A percentile compares a stretch with the other conserved stretches of the same genome.
phyloP scores from a whole-genome alignment of 1,140 invertebrate species.

The Drosophila sulfurigaster region DNA sequence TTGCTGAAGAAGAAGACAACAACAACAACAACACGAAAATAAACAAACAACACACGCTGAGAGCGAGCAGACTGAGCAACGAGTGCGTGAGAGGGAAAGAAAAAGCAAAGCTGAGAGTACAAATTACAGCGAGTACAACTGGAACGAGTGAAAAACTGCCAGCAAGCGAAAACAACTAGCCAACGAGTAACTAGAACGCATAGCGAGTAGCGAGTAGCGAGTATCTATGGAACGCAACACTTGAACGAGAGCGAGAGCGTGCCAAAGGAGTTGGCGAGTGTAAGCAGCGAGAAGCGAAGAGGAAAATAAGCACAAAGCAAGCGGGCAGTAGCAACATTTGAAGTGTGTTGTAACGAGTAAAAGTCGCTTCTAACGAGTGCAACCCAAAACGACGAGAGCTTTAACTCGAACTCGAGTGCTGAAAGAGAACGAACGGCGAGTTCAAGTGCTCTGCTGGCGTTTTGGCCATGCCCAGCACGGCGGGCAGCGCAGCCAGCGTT shows the following conservation, averaged over 20 bases:
- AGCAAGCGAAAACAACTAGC: too few species aligned
- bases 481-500: slow-evolving; percentile 64
- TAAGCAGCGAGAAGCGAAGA: not conserved
- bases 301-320: too few species aligned
- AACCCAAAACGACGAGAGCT: not conserved
- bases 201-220: not conserved
- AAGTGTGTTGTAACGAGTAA: too few species aligned
- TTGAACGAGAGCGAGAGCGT: not conserved
- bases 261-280: not conserved
- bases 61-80: slow-evolving; percentile 48
- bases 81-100: not conserved
- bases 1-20: slow-evolving; percentile 18
- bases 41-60: slow-evolving; percentile 29
- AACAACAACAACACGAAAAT: not conserved
- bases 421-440: not conserved
- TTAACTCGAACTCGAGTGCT: not conserved
- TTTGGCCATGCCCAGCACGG: slow-evolving; percentile 60
- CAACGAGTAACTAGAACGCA: not conserved
- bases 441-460: too few species aligned
- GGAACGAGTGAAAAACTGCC: not conserved
- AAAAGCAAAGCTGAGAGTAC: not conserved
- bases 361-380: not conserved
- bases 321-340: too few species aligned
- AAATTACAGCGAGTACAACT: not conserved
- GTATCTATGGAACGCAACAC: not conserved